phyloP scores from a whole-genome alignment of 2,797 vertebrate species.

The Fringilla coelebs region DNA sequence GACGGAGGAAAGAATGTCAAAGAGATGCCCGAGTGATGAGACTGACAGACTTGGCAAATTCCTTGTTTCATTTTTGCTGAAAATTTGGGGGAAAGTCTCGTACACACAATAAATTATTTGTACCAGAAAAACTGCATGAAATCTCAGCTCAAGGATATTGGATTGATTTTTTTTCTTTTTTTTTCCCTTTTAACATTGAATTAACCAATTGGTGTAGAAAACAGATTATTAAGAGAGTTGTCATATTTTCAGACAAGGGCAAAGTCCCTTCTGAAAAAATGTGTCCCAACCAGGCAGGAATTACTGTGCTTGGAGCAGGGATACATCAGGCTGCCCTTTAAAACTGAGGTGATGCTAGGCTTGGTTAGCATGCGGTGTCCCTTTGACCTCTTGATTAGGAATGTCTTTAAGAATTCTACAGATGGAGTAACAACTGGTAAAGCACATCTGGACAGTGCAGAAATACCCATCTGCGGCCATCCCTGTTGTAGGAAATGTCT shows the following conservation, averaged over 20 bases:
- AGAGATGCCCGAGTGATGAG: background rate
- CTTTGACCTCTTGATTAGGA: background rate
- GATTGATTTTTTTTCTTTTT: background rate
- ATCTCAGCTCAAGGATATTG: background rate
- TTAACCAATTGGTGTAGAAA: background rate
- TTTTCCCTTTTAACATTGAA: background rate
- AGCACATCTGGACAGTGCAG: background rate
- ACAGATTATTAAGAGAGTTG: background rate
- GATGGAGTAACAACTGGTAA: background rate
- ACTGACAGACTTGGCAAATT: background rate
- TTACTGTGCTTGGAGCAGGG: background rate
- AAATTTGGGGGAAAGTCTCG: background rate
- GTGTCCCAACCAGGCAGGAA: accelerated
- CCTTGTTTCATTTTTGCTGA: background rate
- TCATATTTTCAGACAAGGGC: background rate
- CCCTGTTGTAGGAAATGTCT: background rate
- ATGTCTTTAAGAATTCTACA: background rate
- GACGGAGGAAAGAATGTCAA: background rate
- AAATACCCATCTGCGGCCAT: background rate
- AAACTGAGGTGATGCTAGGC: background rate
- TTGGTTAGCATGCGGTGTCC: background rate
- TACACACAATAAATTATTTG: background rate
- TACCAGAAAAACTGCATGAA: background rate
- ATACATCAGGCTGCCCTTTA: background rate
- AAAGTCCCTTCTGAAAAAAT: background rate